phyloP scores from a whole-genome alignment of 2,113 vertebrate species.

The Eulemur macaco region DNA sequence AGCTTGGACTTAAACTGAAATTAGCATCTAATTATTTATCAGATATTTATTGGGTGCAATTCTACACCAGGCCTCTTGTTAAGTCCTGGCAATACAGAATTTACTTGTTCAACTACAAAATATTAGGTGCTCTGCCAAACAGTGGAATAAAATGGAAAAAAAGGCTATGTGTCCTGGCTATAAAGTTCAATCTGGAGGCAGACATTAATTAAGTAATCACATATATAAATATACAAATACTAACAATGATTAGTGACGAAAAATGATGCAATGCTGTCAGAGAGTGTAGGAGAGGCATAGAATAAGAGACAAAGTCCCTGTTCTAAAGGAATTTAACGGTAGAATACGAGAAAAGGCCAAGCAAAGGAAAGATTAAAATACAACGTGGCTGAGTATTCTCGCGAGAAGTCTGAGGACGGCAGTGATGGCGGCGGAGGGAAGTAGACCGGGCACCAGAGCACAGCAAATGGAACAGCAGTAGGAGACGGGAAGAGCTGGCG shows the following conservation, averaged over 20 bases:
- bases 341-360: background rate
- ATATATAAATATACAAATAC: background rate
- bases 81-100: background rate
- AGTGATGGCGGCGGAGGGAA: no score
- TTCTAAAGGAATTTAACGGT: background rate
- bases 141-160: background rate
- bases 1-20: background rate
- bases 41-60: background rate
- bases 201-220: background rate
- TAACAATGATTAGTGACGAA: background rate
- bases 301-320: background rate
- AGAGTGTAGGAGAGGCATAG: background rate
- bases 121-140: background rate
- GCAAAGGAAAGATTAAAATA: background rate
- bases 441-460: fast-evolving
- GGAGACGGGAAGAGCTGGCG: no score
- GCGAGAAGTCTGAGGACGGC: no score
- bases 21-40: background rate
- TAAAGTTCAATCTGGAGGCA: background rate
- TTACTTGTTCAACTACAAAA: background rate
- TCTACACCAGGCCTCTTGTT: background rate
- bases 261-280: background rate
- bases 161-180: background rate
- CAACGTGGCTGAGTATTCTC: background rate
- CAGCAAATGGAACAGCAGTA: no score